Evolutionary conservation across 2,888 invertebrate genomes (phyloP).

Genomic region (Epistrophe grossulariae): DNA sequence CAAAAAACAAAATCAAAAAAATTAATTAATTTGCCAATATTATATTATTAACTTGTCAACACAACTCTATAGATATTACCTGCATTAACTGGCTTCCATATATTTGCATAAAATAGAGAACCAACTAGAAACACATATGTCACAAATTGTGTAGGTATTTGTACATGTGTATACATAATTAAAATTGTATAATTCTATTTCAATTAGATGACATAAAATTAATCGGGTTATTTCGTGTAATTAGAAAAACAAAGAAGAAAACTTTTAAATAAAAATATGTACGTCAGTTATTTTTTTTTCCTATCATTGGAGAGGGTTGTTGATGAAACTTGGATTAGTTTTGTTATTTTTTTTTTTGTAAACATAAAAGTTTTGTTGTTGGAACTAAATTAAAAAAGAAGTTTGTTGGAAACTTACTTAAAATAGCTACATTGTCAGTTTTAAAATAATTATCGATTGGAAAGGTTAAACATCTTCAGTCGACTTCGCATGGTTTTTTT

Average conservation of each 20-base stretch:
- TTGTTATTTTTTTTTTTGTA: no score
- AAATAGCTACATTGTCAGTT: no score
- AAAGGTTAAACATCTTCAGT: no score
- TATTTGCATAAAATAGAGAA: slow-evolving; percentile 44
- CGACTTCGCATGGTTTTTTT: no score
- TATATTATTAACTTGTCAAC: slow-evolving; percentile 46
- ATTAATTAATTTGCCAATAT: background rate
- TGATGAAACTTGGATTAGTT: no score
- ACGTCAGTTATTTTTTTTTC: no score
- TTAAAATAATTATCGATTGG: no score
- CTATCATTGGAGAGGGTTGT: no score
- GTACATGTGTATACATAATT: background rate
- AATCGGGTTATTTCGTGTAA: background rate
- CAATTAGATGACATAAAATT: slow-evolving; percentile 45
- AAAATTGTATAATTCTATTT: slow-evolving; percentile 49
- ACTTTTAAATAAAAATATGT: no score
- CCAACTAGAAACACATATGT: background rate
- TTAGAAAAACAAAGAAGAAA: background rate
- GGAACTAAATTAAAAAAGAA: no score
- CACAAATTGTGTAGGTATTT: slow-evolving; percentile 17
- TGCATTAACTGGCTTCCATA: slow-evolving; percentile 21
- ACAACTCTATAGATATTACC: slow-evolving; percentile 12
- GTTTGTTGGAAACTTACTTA: no score
- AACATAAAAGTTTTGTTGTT: no score
- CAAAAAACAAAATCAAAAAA: slow-evolving; percentile 1